Base-by-base conservation (phyloP, 2,797 vertebrate genomes). In the Xenopus petersii region DNA sequence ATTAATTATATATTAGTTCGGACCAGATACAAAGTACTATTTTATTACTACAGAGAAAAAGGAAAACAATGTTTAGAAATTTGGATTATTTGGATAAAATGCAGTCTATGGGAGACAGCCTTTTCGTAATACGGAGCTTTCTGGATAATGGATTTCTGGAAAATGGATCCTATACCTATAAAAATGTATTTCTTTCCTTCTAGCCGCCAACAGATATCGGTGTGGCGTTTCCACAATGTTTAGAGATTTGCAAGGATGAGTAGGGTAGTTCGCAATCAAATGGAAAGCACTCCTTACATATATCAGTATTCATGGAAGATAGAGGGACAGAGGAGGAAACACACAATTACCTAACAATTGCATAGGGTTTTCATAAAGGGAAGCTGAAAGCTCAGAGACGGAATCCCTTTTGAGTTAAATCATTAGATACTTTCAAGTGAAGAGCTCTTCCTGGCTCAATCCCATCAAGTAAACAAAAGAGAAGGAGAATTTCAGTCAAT, bases 401-500 rank as follows among this genome's bases (percentile, higher is more conserved):
- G 70, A 68, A 81, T 63, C 80, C 69, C 75, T 79, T 47, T 70
- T 74, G 12, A 73, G 56, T 66, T 85, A 78, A 80, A 64, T 81
- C 63, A 30, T 56, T 80, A 82, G 79, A 79, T 79, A 79, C 78
- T 82, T 82, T 69, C 30, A 42, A 24, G 12, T 58, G 67, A 58
- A 58, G 67, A 58, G 67, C 67, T 69, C 30, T 69, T 21, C 33
- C 33, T 58, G 66, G 24, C 54, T 58, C n/a, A 69, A 33, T 4
- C 30, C 46, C 13, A 56, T 12, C 11, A 72, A 42, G n/a, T 47
- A 73, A n/a, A 67, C 55, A 60, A 26, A 68, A 3, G 16, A 56
- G 15, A 10, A n/a, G 21, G 21, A 68, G 72, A 80, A 71, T 65
- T 88, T 85, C 61, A 81, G 83, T 81, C 77, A 65, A 66, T 71